Evolutionary conservation across 2,113 vertebrate genomes (phyloP).

Genomic region (Bos javanicus): DNA sequence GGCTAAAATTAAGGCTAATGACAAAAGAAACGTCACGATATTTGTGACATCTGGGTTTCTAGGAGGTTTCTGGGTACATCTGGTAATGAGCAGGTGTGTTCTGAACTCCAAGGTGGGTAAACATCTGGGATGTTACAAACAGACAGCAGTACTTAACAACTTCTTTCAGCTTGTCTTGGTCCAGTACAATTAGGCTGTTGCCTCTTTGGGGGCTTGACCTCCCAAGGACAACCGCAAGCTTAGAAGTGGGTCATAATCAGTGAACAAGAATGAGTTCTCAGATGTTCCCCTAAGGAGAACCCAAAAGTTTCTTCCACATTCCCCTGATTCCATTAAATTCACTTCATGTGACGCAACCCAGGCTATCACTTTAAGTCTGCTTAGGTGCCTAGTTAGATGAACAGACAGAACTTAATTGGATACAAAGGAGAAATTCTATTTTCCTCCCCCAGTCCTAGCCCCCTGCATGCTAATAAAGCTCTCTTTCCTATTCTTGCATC

Average conservation of each 20-base stretch:
- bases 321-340: background rate
- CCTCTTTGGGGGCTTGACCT: background rate
- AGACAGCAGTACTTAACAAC: background rate
- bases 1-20: background rate
- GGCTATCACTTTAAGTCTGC: background rate
- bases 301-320: background rate
- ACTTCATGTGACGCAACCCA: background rate
- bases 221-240: background rate
- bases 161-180: background rate
- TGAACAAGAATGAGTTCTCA: background rate
- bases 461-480: background rate
- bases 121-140: background rate
- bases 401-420: background rate
- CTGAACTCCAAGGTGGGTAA: background rate
- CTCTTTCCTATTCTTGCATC: background rate
- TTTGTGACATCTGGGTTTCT: background rate
- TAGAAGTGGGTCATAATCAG: background rate
- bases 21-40: background rate
- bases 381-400: background rate
- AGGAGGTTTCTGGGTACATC: background rate
- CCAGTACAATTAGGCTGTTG: background rate
- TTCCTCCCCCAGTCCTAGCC: background rate
- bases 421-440: background rate
- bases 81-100: background rate
- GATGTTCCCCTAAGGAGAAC: background rate